These are phyloP conservation scores for Anableps anableps DNA, from an alignment of 2,797 vertebrate species.

Conservation along the genomic window DNA sequence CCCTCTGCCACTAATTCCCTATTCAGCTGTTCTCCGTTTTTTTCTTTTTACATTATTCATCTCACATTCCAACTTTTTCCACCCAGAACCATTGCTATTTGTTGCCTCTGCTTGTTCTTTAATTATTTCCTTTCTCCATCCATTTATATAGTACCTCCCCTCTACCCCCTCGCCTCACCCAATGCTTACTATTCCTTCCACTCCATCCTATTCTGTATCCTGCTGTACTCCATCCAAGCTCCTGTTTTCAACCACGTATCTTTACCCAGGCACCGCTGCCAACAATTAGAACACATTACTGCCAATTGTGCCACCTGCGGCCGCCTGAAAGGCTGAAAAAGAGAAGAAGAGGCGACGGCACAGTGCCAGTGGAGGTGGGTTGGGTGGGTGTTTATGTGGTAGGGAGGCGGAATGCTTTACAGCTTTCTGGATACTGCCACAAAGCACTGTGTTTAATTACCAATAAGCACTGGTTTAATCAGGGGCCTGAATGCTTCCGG, in stretches of 20 bases:
- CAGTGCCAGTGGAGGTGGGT: slow-evolving; percentile 66
- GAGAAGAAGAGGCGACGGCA: slow-evolving; percentile 58
- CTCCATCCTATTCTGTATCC: slow-evolving; percentile 44
- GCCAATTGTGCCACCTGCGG: slow-evolving; percentile 84
- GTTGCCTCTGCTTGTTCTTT: slow-evolving; percentile 2
- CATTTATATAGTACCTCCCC: slow-evolving; percentile 11
- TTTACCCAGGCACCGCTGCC: slow-evolving; percentile 77
- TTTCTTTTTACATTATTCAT: background rate
- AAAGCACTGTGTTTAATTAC: slow-evolving; percentile 84
- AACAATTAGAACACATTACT: slow-evolving; percentile 85
- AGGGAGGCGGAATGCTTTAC: slow-evolving; percentile 62
- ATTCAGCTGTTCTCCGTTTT: background rate
- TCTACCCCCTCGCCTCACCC: slow-evolving; percentile 14
- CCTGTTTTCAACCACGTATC: slow-evolving; percentile 71
- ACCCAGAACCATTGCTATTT: slow-evolving; percentile 6
- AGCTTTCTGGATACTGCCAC: slow-evolving; percentile 73
- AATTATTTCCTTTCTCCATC: slow-evolving; percentile 7
- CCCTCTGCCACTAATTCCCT: slow-evolving; percentile 25
- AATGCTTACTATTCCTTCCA: background rate
- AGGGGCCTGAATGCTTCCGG: slow-evolving; percentile 61
- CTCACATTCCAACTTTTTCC: slow-evolving; percentile 3
- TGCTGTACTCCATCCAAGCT: slow-evolving; percentile 60
- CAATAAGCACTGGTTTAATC: slow-evolving; percentile 82
- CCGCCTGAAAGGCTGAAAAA: slow-evolving; percentile 75
- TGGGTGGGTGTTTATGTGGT: slow-evolving; percentile 60